phyloP scores from a whole-genome alignment of 2,113 vertebrate genomes.

The Malurus cyaneus region DNA sequence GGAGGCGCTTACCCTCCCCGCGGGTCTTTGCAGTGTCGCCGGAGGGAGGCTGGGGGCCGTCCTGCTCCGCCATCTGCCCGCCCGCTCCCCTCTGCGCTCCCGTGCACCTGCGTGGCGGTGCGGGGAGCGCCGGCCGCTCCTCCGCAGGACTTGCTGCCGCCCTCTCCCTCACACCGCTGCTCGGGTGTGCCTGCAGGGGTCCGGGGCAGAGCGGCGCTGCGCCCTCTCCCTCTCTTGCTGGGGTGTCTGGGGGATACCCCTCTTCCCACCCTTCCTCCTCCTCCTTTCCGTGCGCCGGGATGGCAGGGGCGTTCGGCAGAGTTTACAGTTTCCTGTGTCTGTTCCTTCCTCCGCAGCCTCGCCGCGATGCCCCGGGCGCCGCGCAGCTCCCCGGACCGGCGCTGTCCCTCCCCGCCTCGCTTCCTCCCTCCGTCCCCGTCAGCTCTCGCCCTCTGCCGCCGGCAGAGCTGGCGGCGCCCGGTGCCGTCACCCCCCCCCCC shows the following conservation, averaged over 20 bases:
- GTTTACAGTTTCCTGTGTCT: neutral
- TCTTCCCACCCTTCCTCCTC: neutral
- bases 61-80: neutral
- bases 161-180: neutral
- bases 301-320: neutral
- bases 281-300: neutral
- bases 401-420: neutral
- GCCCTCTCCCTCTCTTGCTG: neutral
- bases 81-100: neutral
- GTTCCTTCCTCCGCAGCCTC: neutral
- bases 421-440: neutral
- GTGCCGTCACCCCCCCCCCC: neutral
- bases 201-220: neutral
- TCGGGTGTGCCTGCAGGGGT: neutral
- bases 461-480: neutral
- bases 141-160: neutral
- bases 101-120: conserved; percentile 14
- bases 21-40: neutral
- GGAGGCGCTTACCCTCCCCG: neutral
- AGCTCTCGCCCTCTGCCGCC: conserved; percentile 30
- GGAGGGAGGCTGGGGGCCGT: neutral
- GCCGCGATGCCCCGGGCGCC: neutral
- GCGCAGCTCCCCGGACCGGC: neutral
- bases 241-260: neutral
- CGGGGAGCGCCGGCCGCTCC: neutral